Conservation (phyloP, 2,888 invertebrate genomes). For the Epirrhoe alternata region DNA sequence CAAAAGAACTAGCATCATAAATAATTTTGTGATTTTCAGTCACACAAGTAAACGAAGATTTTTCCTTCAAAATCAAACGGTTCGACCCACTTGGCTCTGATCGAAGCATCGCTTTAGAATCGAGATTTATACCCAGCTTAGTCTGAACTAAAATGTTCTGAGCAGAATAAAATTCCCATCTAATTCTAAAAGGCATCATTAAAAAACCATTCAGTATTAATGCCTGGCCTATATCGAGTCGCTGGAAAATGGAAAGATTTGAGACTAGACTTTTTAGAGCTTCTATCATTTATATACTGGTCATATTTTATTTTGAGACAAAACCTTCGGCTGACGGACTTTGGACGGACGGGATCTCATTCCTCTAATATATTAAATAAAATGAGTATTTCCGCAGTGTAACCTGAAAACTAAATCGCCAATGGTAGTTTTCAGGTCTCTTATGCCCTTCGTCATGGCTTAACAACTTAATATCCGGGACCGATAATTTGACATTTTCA, state of each 20-base stretch:
- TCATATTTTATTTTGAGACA: not conserved
- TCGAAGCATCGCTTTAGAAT: slow-evolving; percentile 28
- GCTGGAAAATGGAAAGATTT: slow-evolving; percentile 39
- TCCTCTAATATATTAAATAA: not conserved
- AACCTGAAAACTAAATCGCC: too few species aligned
- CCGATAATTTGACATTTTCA: too few species aligned
- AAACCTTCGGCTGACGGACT: not conserved
- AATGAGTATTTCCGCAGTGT: too few species aligned
- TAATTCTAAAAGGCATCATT: slow-evolving; percentile 44
- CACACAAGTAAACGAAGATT: not conserved
- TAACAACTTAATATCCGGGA: too few species aligned
- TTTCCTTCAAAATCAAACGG: slow-evolving; percentile 21
- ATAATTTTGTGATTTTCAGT: not conserved
- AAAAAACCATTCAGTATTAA: slow-evolving; percentile 47
- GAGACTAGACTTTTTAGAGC: not conserved
- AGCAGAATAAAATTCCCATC: slow-evolving; percentile 35
- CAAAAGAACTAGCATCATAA: not conserved
- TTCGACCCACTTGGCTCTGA: slow-evolving; percentile 30
- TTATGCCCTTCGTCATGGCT: too few species aligned
- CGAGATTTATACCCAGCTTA: slow-evolving; percentile 27
- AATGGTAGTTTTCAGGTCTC: too few species aligned
- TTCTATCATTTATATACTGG: not conserved
- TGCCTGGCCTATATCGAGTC: slow-evolving; percentile 43
- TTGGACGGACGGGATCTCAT: too few species aligned
- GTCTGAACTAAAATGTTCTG: slow-evolving; percentile 18